phyloP scores from a whole-genome alignment of 2,888 invertebrate genomes.

The Caenorhabditis japonica region DNA sequence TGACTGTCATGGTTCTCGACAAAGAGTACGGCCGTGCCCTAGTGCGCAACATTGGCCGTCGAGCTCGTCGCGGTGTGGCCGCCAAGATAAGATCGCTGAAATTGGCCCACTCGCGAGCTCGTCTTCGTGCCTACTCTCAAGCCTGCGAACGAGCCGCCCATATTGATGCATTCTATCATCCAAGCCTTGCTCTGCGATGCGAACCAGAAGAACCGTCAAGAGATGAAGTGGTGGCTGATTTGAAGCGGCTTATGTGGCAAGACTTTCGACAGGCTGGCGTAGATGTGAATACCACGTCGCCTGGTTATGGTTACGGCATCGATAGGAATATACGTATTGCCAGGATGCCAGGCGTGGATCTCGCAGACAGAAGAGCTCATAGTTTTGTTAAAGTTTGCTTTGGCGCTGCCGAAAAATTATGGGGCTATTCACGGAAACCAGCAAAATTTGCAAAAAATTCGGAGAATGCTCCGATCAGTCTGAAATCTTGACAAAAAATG shows the following conservation, averaged over 20 bases:
- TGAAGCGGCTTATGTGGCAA: conserved; percentile 25
- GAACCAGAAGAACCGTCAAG: background rate
- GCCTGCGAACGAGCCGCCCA: conserved; percentile 25
- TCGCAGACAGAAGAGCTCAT: conserved; percentile 7
- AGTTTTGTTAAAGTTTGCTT: no score
- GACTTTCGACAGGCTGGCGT: conserved; percentile 27
- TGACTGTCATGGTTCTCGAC: conserved; percentile 49
- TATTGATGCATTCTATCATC: conserved; percentile 36
- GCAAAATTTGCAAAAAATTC: no score
- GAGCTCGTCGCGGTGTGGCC: conserved; percentile 46
- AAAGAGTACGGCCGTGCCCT: conserved; percentile 53
- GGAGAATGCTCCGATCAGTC: no score
- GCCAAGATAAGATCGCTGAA: conserved; percentile 34
- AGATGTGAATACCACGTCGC: conserved; percentile 25
- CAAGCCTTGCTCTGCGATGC: conserved; percentile 15
- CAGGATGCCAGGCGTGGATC: no score
- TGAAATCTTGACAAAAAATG: no score
- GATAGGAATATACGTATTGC: conserved; percentile 1
- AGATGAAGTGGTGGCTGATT: background rate
- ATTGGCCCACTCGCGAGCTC: conserved; percentile 37
- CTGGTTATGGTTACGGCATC: conserved; percentile 28
- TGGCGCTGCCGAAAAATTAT: no score
- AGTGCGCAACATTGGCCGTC: conserved; percentile 38
- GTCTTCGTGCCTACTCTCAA: conserved; percentile 34
- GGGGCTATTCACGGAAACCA: no score